Base-by-base conservation (phyloP, 2,113 vertebrate genomes). In the Seriola dumerili region DNA sequence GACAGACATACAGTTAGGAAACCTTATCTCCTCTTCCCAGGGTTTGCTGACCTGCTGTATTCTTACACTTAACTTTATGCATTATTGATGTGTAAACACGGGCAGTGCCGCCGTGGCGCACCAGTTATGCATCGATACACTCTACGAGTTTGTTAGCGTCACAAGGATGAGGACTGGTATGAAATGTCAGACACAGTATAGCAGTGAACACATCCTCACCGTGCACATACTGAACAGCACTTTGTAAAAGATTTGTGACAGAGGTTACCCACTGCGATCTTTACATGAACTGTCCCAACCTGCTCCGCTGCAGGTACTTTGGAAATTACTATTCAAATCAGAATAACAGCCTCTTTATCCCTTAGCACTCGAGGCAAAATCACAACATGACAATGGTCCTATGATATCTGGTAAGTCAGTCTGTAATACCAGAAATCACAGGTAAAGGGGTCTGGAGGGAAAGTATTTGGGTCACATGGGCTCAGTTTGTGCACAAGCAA, bases 51-150 rank as follows among this genome's bases (percentile, higher is more conserved):
- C 72, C 59, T 72, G 72, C 75, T 84, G 72, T 50, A 1, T 84
- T 87, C 38, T 44, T 72, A 79, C 54, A 68, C 84, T 86, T 62
- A 25, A 68, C 61, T 38, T 14, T 50, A 4, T 73, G 69, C 75
- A 85, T 89, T 85, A 87, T 68, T 93, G 68, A 85, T 81, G 72
- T 85, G 83, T 91, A 90, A 94, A 93, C 88, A 91, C 25, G 1
- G 72, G n/a, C 78, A 85, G 77, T 36, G 78, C 34, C 52, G 10
- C 21, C 12, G 2, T 48, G 63, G 61, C 23, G 17, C 84, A 74
- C 25, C 1, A 5, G 23, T 76, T 61, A 80, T 12, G 42, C 81
- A 72, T 76, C 80, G 75, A 79, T 59, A 29, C 78, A 59, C 50
- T 21, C 69, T 29, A n/a, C 11, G 17, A 12, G 19, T 66, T 13